Conservation (phyloP, 2,113 vertebrate species). For the Ochotona princeps region DNA sequence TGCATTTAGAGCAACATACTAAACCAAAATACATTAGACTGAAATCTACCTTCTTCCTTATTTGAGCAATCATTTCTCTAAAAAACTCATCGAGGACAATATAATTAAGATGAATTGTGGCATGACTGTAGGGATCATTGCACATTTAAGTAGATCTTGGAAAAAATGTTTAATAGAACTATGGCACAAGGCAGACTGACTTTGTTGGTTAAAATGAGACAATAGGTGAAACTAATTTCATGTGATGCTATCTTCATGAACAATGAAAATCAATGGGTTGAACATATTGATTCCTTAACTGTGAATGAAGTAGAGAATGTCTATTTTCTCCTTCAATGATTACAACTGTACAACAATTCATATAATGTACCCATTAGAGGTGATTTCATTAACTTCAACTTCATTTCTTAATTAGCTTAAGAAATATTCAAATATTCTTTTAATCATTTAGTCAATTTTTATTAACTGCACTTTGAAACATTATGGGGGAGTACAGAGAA, state of each 20-base stretch:
- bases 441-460: neutral
- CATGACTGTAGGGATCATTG: neutral
- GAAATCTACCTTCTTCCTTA: conserved; percentile 14
- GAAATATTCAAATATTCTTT: conserved; percentile 41
- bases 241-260: neutral
- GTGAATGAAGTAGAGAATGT: neutral
- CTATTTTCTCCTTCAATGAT: conserved; percentile 8
- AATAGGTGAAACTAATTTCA: neutral
- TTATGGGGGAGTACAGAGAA: neutral
- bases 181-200: neutral
- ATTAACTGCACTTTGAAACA: neutral
- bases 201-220: neutral
- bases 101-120: neutral
- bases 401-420: conserved; percentile 46
- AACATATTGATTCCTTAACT: neutral
- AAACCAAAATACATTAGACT: neutral
- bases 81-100: neutral
- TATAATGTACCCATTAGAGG: neutral
- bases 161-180: neutral
- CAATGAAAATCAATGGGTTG: neutral
- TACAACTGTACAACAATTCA: conserved; percentile 13
- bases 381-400: conserved; percentile 31
- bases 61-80: neutral
- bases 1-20: neutral
- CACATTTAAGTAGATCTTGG: conserved; percentile 47